Evolutionary conservation across 2,888 invertebrate genomes (phyloP), one percentile per base, ranked within the genome.

Genomic region (Pheosia tremula): DNA sequence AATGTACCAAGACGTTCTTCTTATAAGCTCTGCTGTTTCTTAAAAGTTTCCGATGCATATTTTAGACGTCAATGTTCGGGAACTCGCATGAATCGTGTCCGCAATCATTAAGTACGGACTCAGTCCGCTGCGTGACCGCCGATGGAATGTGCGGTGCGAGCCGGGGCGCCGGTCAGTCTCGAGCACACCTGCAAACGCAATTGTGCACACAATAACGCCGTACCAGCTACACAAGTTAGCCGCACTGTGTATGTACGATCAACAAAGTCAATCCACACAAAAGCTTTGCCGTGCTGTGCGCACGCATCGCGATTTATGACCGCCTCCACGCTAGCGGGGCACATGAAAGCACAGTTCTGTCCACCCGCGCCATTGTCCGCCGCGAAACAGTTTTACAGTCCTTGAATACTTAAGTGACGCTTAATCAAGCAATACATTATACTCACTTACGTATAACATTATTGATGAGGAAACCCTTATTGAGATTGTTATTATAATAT

Each of bases 161-260:
- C 87, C 91, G 95, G 94, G 52, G 75, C 95, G 95, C 95, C 95
- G 94, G 82, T 89, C 84, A 94, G 95, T 95, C 95, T 95, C 92
- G 82, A 89, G 89, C 95, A 95, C 95, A 95, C 95, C 95, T 95
- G 95, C 95, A 94, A 91, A 84, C 80, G 63, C 80, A 69, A 74
- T 73, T 74, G 71, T 71, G 66, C 79, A 72, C 82, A 84, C 82
- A 78, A 77, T 75, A 82, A 77, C 79, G 69, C 67, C 65, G 62
- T 64, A 67, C 62, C 72, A 72, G 77, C 69, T 78, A 79, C 78
- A 78, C 72, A 77, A 57, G 70, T 72, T 67, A 62, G 62, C 64
- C 60, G 58, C 49, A 68, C 57, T 58, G 63, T 63, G 57, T 69
- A 60, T 60, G 58, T 71, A 66, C 49, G 61, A 47, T 50, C 57